Evolutionary conservation across 2,888 invertebrate species (phyloP), one percentile per base, ranked within the genome.

Genomic region (Oscheius sp.): DNA sequence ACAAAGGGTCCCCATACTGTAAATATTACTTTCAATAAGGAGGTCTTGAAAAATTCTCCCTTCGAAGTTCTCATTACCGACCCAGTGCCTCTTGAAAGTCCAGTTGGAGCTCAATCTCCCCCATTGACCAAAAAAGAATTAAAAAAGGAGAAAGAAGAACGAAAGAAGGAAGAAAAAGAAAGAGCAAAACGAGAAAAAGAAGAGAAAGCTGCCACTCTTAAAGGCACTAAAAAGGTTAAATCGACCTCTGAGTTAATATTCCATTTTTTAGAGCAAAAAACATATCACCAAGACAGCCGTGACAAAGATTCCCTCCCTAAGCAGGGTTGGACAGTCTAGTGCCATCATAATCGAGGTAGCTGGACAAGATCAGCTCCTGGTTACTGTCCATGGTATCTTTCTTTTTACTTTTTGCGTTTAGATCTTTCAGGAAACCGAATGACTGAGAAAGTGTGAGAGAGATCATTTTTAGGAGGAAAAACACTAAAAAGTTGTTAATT

Each of bases 11-110:
- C 94, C 87, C 96, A 97, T 89, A 91, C 93, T 72, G 94, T 97
- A 82, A 95, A 95, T 89, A 96, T 98, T 73, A 94, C 95, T 71
- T 98, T 98, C 89, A 98, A 97, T 89, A 95, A 95, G 89, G 91
- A 93, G 87, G 90, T 90, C 81, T 89, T 87, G 46, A 82, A 78
- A 67, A 69, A 93, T 46, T 92, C 92, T 87, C 93, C 93, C 12
- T 93, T 93, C 66, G 86, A 85, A 53, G 87, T 88, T 27, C 79
- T 82, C 61, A 86, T 89, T 91, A 2, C 89, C 92, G 80, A 90
- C 92, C 72, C 74, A 5, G 70, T 73, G n/a, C 84, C 69, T 34
- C 29, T 45, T 37, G 67, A 69, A 50, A 61, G 15, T 10, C 50
- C 42, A 2, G 34, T 61, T 20, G 69, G 67, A 31, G 65, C 64